phyloP scores from a whole-genome alignment of 2,797 vertebrate genomes.

The Loriculus beryllinus region DNA sequence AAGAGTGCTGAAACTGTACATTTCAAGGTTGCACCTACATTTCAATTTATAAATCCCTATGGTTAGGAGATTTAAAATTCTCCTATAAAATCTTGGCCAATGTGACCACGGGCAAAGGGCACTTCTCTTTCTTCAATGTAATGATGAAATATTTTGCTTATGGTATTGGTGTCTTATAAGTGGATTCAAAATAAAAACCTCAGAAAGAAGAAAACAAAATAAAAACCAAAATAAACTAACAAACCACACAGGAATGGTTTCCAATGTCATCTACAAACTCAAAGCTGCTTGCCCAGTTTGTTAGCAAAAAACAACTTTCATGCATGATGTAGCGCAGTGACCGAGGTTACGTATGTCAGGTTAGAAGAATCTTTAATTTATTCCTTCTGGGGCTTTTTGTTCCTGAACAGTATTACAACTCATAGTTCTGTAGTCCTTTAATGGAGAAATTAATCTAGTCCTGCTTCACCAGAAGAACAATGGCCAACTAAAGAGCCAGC shows the following conservation, averaged over 20 bases:
- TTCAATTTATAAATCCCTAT: slow-evolving; percentile 36
- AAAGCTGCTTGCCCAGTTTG: not conserved
- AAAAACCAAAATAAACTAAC: not conserved
- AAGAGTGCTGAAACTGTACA: slow-evolving; percentile 32
- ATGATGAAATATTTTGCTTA: not conserved
- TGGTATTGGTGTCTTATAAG: not conserved
- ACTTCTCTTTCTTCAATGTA: not conserved
- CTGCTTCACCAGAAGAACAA: not conserved
- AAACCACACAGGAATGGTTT: not conserved
- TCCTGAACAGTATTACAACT: not conserved
- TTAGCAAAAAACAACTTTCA: not conserved
- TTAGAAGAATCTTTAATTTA: not conserved
- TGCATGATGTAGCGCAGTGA: not conserved
- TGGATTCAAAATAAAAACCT: not conserved
- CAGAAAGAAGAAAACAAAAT: not conserved
- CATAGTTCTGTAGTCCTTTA: not conserved
- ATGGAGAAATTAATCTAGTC: not conserved
- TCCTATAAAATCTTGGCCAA: slow-evolving; percentile 29
- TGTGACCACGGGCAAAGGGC: not conserved
- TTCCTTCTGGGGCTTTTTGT: not conserved
- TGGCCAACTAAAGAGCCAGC: not conserved
- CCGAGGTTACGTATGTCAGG: not conserved
- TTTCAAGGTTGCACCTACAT: slow-evolving; percentile 42
- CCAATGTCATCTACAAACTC: not conserved
- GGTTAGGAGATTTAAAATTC: slow-evolving; percentile 35